These are phyloP conservation scores for Ganaspis brasiliensis DNA, from an alignment of 2,888 invertebrate species.

Conservation along the genomic window DNA sequence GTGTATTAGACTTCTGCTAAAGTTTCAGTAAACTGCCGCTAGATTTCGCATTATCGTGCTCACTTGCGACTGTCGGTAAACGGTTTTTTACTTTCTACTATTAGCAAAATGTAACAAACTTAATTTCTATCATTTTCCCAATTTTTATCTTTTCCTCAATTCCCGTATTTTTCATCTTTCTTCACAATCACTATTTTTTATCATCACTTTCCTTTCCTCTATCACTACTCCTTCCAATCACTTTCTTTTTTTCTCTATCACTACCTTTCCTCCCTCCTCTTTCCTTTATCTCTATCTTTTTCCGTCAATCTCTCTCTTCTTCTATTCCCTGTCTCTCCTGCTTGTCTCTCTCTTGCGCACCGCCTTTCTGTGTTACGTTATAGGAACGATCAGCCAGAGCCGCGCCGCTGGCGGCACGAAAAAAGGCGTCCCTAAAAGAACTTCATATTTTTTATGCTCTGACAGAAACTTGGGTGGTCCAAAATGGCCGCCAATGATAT, in stretches of 20 bases:
- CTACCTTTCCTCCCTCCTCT: constrained; percentile 1
- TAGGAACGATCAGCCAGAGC: constrained; percentile 70
- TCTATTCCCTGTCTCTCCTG: constrained; percentile 41
- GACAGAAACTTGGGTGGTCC: constrained; percentile 81
- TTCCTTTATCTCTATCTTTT: constrained; percentile 44
- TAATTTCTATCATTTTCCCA: too few relatives aligned
- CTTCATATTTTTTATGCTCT: constrained; percentile 80
- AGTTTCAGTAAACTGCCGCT: too few relatives aligned
- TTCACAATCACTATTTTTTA: neutral
- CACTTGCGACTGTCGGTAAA: too few relatives aligned
- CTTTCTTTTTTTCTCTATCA: neutral
- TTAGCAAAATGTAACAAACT: too few relatives aligned
- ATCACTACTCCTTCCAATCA: too few relatives aligned
- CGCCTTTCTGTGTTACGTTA: constrained; percentile 72
- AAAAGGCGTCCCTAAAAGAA: constrained; percentile 81
- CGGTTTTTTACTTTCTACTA: too few relatives aligned
- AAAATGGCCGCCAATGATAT: constrained; percentile 81
- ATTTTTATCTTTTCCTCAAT: constrained; percentile 21
- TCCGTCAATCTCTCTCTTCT: constrained; percentile 33
- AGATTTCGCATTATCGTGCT: too few relatives aligned
- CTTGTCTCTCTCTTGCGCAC: constrained; percentile 59
- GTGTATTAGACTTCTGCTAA: too few relatives aligned
- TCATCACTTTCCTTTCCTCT: too few relatives aligned
- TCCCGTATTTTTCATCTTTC: constrained; percentile 34
- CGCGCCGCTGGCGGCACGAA: constrained; percentile 78